Base-by-base conservation (phyloP, 2,888 invertebrate genomes). In the Euplexia lucipara region DNA sequence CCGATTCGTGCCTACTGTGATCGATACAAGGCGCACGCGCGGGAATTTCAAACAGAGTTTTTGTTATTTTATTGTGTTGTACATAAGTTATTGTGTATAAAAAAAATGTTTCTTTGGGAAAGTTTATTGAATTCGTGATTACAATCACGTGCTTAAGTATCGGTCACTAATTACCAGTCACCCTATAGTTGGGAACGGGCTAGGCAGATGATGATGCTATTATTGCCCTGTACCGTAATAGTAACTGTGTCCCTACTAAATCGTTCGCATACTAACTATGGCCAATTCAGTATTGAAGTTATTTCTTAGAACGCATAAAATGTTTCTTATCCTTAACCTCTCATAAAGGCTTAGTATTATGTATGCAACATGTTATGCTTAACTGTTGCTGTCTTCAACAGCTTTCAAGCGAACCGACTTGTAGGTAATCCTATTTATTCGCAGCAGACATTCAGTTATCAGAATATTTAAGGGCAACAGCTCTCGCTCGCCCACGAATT, bases 401-500 rank as follows among this genome's bases (percentile, higher is more conserved):
- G 35, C 51, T 45, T 34, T 20, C 12, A 34, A 39, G 16, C 12
- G 9, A 22, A 70, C 30, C 10, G 14, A 22, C 9, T 35, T 2
- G 16, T 9, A 42, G 22, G 30, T 41, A 41, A 60, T 35, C 48
- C 61, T 70, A 47, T 48, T 34, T 65, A 70, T 60, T 34, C 32
- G 10, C 26, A 26, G 12, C 18, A 58, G 18, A 56, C 42, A 48
- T 48, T 22, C 22, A 32, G 44, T 39, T 47, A 70, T 53, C 54
- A 56, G 20, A 63, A 56, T 63, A 5, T 35, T 61, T 48, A 65
- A 71, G 42, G 32, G 52, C 6, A 59, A 47, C 58, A 48, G 48
- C 61, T 64, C 58, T 60, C 48, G 48, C 61, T 74, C 35, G 44
- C 35, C 41, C 32, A 18, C 51, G 61, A 62, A 57, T 76, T 70